Conservation (phyloP, 1,140 invertebrate genomes). For the Rhagoletis pomonella region DNA sequence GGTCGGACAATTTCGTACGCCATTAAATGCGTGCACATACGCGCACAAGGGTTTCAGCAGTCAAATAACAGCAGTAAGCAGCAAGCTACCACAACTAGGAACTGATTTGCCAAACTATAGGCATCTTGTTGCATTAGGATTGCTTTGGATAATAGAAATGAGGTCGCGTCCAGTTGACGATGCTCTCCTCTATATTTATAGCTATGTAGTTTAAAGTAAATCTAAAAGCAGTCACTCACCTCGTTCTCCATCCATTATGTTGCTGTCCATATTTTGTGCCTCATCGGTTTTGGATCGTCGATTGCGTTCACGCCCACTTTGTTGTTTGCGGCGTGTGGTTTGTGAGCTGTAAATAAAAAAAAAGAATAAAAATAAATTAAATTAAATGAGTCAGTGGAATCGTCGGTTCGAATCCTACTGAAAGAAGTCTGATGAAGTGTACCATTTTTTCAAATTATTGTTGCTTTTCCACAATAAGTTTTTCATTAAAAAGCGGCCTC, state of each 20-base stretch:
- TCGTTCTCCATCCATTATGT: conserved; percentile 73
- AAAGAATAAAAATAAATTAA: too few species aligned
- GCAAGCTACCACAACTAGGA: too few species aligned
- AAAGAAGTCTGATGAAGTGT: too few species aligned
- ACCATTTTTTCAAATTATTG: too few species aligned
- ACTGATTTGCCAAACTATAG: too few species aligned
- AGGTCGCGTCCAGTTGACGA: background rate
- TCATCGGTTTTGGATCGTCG: conserved; percentile 68
- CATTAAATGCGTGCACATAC: background rate
- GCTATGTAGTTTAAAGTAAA: too few species aligned
- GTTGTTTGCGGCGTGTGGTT: conserved; percentile 63
- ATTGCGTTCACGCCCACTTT: conserved; percentile 67
- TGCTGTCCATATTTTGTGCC: conserved; percentile 72
- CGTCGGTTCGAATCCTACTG: too few species aligned
- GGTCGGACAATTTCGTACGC: background rate
- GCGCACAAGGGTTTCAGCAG: background rate
- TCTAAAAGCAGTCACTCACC: conserved; percentile 58
- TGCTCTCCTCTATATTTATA: too few species aligned
- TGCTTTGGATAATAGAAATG: background rate
- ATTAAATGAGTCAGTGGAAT: too few species aligned
- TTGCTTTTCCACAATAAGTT: too few species aligned
- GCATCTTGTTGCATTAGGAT: background rate
- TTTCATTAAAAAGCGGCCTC: too few species aligned
- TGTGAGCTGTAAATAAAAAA: conserved; percentile 61
- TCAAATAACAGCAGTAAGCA: background rate